Evolutionary conservation across 2,888 invertebrate species (phyloP), one percentile per base, ranked within the genome.

Genomic region (Aporophyla lueneburgensis): DNA sequence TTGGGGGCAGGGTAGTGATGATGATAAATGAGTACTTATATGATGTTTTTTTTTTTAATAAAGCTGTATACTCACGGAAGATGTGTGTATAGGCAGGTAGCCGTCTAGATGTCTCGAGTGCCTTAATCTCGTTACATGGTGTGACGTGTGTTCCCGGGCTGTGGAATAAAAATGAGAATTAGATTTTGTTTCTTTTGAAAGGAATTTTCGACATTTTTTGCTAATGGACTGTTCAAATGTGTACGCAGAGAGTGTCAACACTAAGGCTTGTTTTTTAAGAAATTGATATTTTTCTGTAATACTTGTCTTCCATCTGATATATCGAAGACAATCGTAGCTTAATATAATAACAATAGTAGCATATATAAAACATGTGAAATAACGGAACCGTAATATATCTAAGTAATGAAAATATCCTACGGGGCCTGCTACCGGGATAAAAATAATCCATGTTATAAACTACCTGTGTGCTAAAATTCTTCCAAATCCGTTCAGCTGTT

Each of bases 101-200:
- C 92, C 93, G 56, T 95, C 94, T 76, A 95, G 90, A 79, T 96
- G 96, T 83, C 96, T 92, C 43, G 96, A 96, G 87, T 96, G 96
- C 78, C 93, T 89, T 93, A 96, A 93, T 89, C 96, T 93, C 59
- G 96, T 96, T 79, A 96, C 92, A 88, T 96, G 96, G 78, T 96
- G 96, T 91, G 88, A 83, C 68, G 94, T 90, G 91, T 95, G 93
- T 56, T 96, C 96, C 79, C 96, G 94, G 72, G 91, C 96, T 96
- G 95, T 83, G 86, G 84, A 93, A 87, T 86, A 91, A 88, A 88
- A 88, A 70, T 1, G 2, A 54, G 27, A 62, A 72, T 83, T 73
- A 72, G 68, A 43, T 71, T 76, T 61, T 56, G 14, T 72, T 51
- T 66, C 56, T 53, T 54, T 65, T 21, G 1, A n/a, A 33, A 51